These are phyloP conservation scores for Lacanobia oleracea DNA, from an alignment of 2,888 invertebrate species.

Conservation along the genomic window DNA sequence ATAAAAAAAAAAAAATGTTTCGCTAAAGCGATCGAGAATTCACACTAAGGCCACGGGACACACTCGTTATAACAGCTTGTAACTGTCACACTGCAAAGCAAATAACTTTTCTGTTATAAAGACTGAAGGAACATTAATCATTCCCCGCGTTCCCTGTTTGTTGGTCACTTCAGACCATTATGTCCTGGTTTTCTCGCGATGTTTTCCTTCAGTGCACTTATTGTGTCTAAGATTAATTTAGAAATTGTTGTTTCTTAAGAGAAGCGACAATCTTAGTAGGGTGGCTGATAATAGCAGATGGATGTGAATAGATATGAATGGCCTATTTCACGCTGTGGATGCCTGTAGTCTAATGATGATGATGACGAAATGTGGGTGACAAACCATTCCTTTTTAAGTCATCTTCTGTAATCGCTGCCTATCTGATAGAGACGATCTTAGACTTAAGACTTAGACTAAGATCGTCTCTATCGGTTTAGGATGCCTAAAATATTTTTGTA, in stretches of 20 bases:
- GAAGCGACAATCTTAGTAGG: neutral
- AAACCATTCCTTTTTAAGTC: no score
- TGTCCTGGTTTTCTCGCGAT: constrained; percentile 25
- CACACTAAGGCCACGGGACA: neutral
- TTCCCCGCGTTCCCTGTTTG: constrained; percentile 6
- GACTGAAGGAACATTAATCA: constrained; percentile 39
- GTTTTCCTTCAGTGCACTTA: constrained; percentile 35
- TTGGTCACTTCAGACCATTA: constrained; percentile 49
- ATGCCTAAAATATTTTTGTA: no score
- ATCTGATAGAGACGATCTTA: no score
- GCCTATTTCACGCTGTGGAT: neutral
- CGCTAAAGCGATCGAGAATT: no score
- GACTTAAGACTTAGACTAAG: no score
- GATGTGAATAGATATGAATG: no score
- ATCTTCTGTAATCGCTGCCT: no score
- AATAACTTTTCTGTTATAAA: constrained; percentile 30
- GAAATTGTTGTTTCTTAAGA: constrained; percentile 2
- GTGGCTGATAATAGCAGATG: neutral
- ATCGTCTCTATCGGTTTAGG: no score
- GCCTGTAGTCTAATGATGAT: neutral
- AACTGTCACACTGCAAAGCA: constrained; percentile 28
- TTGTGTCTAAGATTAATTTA: constrained; percentile 21
- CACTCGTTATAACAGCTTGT: constrained; percentile 23
- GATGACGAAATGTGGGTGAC: neutral
- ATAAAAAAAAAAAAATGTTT: no score